Evolutionary conservation across 2,113 vertebrate genomes (phyloP).

Genomic region (Ursus arctos): DNA sequence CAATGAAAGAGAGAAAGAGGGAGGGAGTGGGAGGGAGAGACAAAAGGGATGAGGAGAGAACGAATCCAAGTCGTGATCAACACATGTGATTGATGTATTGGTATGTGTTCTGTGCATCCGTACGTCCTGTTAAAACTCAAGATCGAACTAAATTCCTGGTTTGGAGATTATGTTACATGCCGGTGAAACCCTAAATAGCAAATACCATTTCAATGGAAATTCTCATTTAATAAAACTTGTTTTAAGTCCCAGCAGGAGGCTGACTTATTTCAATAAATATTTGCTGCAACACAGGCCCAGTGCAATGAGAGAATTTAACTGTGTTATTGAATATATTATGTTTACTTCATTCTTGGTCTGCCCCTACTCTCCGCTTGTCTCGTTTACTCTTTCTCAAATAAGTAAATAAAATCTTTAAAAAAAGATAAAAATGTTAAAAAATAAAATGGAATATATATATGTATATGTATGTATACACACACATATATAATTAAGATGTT

Average conservation of each 20-base stretch:
- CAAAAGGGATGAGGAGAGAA: too few species aligned
- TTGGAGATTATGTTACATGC: not conserved
- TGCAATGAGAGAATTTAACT: not conserved
- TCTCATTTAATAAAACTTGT: not conserved
- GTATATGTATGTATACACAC: too few species aligned
- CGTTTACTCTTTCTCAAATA: not conserved
- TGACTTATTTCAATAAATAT: not conserved
- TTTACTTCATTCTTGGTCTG: not conserved
- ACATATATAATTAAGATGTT: not conserved
- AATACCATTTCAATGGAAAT: not conserved
- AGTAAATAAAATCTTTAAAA: not conserved
- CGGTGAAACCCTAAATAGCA: not conserved
- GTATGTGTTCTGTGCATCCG: not conserved
- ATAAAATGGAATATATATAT: not conserved
- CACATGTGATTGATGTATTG: not conserved
- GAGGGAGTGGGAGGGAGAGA: not conserved
- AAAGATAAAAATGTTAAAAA: not conserved
- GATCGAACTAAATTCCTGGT: not conserved
- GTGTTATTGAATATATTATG: not conserved
- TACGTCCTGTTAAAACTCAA: not conserved
- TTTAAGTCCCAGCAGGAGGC: not conserved
- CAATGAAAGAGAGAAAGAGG: not conserved
- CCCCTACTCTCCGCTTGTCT: too few species aligned
- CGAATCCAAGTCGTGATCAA: not conserved
- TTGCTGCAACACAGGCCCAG: not conserved